Percentiles rank a stretch among this genome's conserved stretches.
These are phyloP conservation scores for Scolopax rusticola DNA, from an alignment of 2,797 vertebrate genomes.

Conservation along the genomic window DNA sequence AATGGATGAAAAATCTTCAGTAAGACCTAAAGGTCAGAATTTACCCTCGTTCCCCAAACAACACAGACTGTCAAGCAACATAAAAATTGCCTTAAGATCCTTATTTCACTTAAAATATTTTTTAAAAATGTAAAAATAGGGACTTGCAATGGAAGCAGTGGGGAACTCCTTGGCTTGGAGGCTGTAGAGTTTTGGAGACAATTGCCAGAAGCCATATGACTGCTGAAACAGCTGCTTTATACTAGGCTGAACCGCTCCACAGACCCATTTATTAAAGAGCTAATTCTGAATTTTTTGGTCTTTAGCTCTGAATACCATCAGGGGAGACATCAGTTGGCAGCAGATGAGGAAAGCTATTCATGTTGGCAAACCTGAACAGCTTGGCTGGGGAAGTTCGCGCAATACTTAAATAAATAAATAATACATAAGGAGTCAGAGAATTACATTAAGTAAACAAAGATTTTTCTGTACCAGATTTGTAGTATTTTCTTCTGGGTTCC, in stretches of 20 bases:
- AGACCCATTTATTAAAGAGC: constrained; percentile 27
- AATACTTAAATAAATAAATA: constrained; percentile 12
- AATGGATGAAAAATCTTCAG: background rate
- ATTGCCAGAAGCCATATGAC: background rate
- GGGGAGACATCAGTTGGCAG: constrained; percentile 62
- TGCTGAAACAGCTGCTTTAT: constrained; percentile 5
- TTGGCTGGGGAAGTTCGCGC: background rate
- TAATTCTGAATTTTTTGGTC: constrained; percentile 50
- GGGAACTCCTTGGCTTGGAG: background rate
- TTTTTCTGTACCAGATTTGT: background rate
- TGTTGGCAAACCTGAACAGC: constrained; percentile 23
- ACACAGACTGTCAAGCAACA: background rate
- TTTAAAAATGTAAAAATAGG: background rate
- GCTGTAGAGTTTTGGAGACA: background rate
- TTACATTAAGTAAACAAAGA: constrained; percentile 7
- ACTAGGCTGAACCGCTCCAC: background rate
- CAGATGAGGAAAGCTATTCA: constrained; percentile 54
- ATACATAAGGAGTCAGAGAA: background rate
- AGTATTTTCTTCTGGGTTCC: background rate
- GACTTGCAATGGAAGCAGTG: background rate
- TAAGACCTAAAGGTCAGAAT: background rate
- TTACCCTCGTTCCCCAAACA: background rate
- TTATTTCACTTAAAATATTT: background rate
- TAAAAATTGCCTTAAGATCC: background rate
- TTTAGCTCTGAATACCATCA: background rate